These are phyloP conservation scores for Caligus rogercresseyi DNA, from an alignment of 1,140 invertebrate species.

Conservation along the genomic window DNA sequence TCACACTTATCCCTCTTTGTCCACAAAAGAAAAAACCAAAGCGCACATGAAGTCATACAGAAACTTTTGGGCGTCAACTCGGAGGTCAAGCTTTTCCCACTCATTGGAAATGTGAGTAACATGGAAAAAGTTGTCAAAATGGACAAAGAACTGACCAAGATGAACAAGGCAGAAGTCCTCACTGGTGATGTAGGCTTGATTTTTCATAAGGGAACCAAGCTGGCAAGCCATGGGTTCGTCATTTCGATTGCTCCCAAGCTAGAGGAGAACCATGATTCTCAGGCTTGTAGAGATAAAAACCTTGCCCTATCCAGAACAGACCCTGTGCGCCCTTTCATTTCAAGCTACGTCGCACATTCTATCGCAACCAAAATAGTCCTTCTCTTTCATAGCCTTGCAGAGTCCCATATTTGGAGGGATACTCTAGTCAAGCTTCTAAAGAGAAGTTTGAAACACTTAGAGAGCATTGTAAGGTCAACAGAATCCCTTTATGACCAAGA, in stretches of 20 bases:
- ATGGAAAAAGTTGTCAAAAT: slow-evolving; percentile 30
- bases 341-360: slow-evolving; percentile 32
- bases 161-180: slow-evolving; percentile 27
- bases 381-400: slow-evolving; percentile 29
- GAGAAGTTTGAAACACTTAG: slow-evolving; percentile 28
- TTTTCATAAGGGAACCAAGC: slow-evolving; percentile 29
- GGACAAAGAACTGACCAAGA: slow-evolving; percentile 30
- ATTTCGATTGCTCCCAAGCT: slow-evolving; percentile 27
- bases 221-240: slow-evolving; percentile 30
- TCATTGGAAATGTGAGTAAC: slow-evolving; percentile 26
- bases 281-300: slow-evolving; percentile 31
- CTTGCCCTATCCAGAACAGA: slow-evolving; percentile 27
- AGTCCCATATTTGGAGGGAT: slow-evolving; percentile 27
- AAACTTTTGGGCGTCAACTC: slow-evolving; percentile 28
- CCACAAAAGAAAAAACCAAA: slow-evolving; percentile 30
- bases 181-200: slow-evolving; percentile 26
- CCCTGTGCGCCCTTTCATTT: slow-evolving; percentile 31
- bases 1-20: slow-evolving; percentile 29
- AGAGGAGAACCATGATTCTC: slow-evolving; percentile 23
- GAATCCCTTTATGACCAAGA: slow-evolving; percentile 24
- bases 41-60: slow-evolving; percentile 31
- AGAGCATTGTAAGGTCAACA: slow-evolving; percentile 26
- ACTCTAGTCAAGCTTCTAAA: slow-evolving; percentile 30
- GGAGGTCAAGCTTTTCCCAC: slow-evolving; percentile 28
- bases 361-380: slow-evolving; percentile 32